Conservation (phyloP, 53 echinoderm and acorn worm genomes). For the Echinometra lucunter region DNA sequence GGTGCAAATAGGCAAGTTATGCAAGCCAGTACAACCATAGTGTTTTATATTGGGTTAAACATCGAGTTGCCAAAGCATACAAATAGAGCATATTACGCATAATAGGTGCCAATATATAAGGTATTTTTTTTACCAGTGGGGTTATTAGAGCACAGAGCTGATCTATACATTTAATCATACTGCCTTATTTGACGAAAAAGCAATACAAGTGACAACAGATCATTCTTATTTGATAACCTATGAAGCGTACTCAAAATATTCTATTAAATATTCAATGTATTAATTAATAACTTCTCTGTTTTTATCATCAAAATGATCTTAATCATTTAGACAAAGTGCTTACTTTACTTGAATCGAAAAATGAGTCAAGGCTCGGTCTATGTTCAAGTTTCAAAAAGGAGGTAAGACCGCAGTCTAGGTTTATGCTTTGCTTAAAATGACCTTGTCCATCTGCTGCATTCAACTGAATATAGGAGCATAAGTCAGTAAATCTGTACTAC, state of each 20-base stretch:
- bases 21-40: neutral
- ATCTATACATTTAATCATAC: neutral
- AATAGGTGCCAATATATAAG: neutral
- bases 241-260: neutral
- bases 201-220: neutral
- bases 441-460: too few species aligned
- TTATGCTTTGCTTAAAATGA: too few species aligned
- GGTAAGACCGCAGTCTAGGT: too few species aligned
- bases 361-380: too few species aligned
- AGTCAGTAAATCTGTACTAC: too few species aligned
- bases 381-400: too few species aligned
- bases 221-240: neutral
- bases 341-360: too few species aligned
- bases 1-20: constrained; percentile 6
- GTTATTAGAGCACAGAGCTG: neutral
- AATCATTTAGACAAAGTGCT: too few species aligned
- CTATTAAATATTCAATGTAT: too few species aligned
- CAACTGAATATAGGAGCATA: too few species aligned
- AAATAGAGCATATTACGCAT: neutral
- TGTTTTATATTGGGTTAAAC: neutral
- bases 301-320: too few species aligned
- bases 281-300: neutral
- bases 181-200: neutral
- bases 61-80: neutral
- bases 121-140: neutral